These are phyloP conservation scores for Agrochola macilenta DNA, from an alignment of 2,888 invertebrate genomes.

Conservation along the genomic window DNA sequence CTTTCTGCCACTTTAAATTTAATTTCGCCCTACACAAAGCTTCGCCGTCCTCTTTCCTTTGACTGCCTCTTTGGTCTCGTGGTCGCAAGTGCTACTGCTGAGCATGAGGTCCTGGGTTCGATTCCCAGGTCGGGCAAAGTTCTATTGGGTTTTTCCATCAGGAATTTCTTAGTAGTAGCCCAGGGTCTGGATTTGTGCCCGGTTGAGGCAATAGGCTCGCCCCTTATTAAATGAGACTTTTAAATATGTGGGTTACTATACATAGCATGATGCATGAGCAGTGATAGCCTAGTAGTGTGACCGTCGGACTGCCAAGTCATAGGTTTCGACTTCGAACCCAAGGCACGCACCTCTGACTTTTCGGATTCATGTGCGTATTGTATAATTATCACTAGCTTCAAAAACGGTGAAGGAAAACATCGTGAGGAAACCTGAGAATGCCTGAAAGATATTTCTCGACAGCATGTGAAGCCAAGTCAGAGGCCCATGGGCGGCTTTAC, in stretches of 20 bases:
- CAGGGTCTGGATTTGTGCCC: neutral
- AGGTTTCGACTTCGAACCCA: too few relatives aligned
- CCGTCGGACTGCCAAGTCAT: too few relatives aligned
- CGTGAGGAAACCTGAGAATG: too few relatives aligned
- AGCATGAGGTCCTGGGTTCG: neutral
- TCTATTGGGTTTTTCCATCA: neutral
- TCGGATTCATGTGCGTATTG: too few relatives aligned
- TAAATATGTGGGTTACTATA: neutral
- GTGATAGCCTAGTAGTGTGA: too few relatives aligned
- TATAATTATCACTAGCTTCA: too few relatives aligned
- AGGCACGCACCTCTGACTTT: too few relatives aligned
- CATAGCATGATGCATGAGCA: too few relatives aligned
- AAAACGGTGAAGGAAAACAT: too few relatives aligned
- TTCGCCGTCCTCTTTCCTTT: neutral
- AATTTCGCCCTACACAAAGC: neutral
- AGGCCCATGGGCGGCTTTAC: too few relatives aligned
- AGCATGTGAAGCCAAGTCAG: too few relatives aligned
- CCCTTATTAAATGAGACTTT: neutral
- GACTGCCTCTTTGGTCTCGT: neutral
- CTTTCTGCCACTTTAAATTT: neutral
- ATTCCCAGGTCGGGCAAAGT: neutral
- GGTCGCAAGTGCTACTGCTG: neutral
- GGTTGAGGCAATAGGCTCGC: neutral
- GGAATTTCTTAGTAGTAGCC: neutral
- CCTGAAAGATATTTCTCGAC: too few relatives aligned